A percentile compares a stretch with the other conserved stretches of the same genome.
These are phyloP conservation scores for Hypomecis atomaria DNA, from an alignment of 2,888 invertebrate species.

Conservation along the genomic window DNA sequence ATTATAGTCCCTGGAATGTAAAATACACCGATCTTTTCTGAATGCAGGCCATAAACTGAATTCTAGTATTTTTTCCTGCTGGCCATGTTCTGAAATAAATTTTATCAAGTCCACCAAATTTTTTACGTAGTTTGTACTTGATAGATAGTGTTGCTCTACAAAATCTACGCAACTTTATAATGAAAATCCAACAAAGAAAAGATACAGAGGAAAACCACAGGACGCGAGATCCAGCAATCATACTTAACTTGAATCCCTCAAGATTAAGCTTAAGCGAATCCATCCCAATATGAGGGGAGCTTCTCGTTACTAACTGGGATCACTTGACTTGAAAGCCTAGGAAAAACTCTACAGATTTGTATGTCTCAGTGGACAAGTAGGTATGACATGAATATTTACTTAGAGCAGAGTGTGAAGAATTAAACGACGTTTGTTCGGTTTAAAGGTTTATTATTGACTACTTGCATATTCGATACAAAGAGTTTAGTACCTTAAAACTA, in stretches of 20 bases:
- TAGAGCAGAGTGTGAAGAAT: no score
- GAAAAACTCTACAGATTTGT: conserved; percentile 19
- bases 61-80: no score
- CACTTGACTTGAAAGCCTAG: conserved; percentile 14
- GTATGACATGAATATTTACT: no score
- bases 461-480: no score
- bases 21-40: no score
- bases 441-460: no score
- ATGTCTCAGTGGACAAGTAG: neutral
- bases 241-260: conserved; percentile 47
- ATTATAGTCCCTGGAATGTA: no score
- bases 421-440: no score
- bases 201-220: conserved; percentile 38
- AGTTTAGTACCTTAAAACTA: no score
- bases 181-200: conserved; percentile 33
- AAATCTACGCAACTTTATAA: conserved; percentile 28
- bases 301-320: conserved; percentile 26
- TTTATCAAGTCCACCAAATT: no score
- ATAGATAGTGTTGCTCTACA: neutral
- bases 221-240: conserved; percentile 46
- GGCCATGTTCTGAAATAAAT: no score
- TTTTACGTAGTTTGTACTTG: neutral
- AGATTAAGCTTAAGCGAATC: conserved; percentile 45
- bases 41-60: no score
- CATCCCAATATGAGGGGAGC: conserved; percentile 35